A percentile compares a stretch with the other conserved stretches of the same genome.
Conservation (phyloP, 2,888 invertebrate genomes). For the Stenichneumon culpator region DNA sequence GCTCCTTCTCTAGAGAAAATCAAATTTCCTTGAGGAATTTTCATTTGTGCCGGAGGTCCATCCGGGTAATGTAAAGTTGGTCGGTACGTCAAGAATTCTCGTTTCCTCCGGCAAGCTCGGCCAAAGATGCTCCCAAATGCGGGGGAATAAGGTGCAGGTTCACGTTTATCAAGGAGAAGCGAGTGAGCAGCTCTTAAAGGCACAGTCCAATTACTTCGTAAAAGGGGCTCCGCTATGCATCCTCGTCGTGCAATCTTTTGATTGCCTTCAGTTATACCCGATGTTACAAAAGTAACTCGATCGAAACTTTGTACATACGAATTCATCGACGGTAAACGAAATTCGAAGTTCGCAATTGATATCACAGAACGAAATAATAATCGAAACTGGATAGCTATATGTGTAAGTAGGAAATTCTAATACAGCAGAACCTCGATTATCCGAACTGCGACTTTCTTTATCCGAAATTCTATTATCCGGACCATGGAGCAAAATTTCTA, state of each 20-base stretch:
- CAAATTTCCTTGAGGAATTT: conserved; percentile 55
- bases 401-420: neutral
- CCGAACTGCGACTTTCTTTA: too few relatives aligned
- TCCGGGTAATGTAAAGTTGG: conserved; percentile 1
- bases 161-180: conserved; percentile 8
- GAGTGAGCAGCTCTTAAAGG: conserved; percentile 34
- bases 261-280: neutral
- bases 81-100: conserved; percentile 48
- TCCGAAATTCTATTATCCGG: too few relatives aligned
- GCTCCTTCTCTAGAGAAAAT: conserved; percentile 19
- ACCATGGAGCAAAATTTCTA: too few relatives aligned
- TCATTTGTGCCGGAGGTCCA: conserved; percentile 44
- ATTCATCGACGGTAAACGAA: neutral
- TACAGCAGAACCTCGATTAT: neutral
- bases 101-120: conserved; percentile 25
- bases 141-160: conserved; percentile 4
- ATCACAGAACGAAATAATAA: neutral
- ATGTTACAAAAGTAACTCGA: conserved; percentile 13
- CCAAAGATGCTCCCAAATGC: conserved; percentile 34
- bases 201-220: conserved; percentile 55
- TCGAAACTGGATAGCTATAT: neutral
- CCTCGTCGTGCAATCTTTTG: neutral
- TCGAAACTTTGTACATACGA: conserved; percentile 12
- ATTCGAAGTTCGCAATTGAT: neutral
- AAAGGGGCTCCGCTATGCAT: conserved; percentile 7